Conservation (phyloP, 2,888 invertebrate genomes). For the Parasteatoda lunata region DNA sequence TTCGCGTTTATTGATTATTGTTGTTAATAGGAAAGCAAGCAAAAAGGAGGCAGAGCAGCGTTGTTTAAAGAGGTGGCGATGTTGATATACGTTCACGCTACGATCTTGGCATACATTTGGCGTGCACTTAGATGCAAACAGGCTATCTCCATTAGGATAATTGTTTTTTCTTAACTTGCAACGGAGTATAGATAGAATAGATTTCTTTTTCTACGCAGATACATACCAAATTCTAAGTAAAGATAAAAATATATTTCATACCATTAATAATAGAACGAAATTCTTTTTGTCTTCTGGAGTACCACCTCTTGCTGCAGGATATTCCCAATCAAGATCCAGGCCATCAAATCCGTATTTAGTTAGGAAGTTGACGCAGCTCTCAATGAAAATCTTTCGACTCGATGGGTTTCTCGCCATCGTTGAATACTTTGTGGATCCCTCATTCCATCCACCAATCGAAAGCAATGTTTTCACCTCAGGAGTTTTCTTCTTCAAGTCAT, state of each 20-base stretch:
- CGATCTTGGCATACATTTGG: too few species aligned
- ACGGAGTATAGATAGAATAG: too few species aligned
- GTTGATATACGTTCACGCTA: too few species aligned
- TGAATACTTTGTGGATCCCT: conserved; percentile 70
- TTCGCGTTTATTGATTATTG: too few species aligned
- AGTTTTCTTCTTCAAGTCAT: conserved; percentile 63
- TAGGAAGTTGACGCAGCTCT: conserved; percentile 82
- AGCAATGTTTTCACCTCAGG: conserved; percentile 69
- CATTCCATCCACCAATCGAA: conserved; percentile 81
- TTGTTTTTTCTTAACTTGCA: too few species aligned
- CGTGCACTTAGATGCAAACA: too few species aligned
- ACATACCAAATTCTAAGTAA: too few species aligned
- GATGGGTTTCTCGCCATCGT: conserved; percentile 74
- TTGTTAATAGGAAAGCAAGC: too few species aligned
- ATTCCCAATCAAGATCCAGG: conserved; percentile 76
- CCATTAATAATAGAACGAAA: conserved; percentile 64
- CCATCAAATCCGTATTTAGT: conserved; percentile 71
- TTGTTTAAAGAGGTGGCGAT: too few species aligned
- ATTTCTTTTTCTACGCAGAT: too few species aligned
- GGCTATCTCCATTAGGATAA: too few species aligned
- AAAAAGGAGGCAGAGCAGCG: too few species aligned
- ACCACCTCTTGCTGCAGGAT: conserved; percentile 73
- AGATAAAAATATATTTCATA: neutral
- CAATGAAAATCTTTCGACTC: conserved; percentile 77
- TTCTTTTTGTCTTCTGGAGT: conserved; percentile 68